phyloP scores from a whole-genome alignment of 1,140 invertebrate species.

The Calosoma granatense region DNA sequence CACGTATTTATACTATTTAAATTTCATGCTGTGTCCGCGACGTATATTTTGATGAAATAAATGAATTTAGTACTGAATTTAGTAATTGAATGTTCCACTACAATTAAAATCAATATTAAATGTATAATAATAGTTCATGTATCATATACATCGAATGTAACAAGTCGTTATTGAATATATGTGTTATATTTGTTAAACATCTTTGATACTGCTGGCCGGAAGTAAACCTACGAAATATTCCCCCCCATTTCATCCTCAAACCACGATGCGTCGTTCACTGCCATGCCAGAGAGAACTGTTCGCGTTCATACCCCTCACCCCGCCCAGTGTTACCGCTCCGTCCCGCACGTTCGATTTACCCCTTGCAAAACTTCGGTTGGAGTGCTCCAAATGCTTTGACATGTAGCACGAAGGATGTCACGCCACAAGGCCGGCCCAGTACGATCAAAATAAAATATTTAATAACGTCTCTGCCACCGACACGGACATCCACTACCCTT shows the following conservation, averaged over 20 bases:
- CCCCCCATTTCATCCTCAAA: not conserved
- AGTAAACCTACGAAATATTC: not conserved
- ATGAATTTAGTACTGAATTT: no score
- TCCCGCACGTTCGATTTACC: not conserved
- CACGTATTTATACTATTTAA: no score
- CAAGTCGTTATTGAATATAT: no score
- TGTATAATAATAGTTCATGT: no score
- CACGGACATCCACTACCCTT: not conserved
- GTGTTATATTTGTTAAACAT: no score
- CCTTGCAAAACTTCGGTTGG: not conserved
- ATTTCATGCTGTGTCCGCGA: no score
- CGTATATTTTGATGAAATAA: no score
- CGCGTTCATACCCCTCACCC: no score
- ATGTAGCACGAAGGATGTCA: constrained; percentile 6
- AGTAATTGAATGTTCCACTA: no score
- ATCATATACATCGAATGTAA: not conserved
- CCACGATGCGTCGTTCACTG: not conserved
- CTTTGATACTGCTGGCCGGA: not conserved
- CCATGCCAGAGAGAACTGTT: not conserved
- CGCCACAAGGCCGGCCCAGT: not conserved
- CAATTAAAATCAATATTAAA: no score
- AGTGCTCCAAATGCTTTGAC: not conserved
- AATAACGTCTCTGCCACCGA: constrained; percentile 1
- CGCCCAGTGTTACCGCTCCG: no score
- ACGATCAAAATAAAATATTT: constrained; percentile 8